These are phyloP conservation scores for Drosophila birchii DNA, from an alignment of 2,888 invertebrate species.

Conservation along the genomic window DNA sequence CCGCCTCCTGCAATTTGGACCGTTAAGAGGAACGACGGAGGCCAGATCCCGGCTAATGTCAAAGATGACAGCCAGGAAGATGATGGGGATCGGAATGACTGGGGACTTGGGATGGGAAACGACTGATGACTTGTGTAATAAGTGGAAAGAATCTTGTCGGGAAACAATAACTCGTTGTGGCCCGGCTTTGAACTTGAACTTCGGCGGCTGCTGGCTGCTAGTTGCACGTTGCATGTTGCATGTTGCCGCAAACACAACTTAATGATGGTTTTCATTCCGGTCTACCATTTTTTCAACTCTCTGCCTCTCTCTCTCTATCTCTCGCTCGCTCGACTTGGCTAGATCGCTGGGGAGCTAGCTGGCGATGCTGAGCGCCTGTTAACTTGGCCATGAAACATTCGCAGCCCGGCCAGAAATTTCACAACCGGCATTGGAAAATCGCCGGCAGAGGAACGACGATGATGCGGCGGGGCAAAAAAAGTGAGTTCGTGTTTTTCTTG, in stretches of 20 bases:
- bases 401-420: constrained; percentile 69
- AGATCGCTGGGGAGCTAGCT: constrained; percentile 44
- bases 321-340: constrained; percentile 20
- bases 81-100: constrained; percentile 34
- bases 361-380: constrained; percentile 72
- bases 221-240: constrained; percentile 66
- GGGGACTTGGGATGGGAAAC: constrained; percentile 13
- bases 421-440: constrained; percentile 76
- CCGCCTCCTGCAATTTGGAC: constrained; percentile 67
- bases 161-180: constrained; percentile 76
- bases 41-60: constrained; percentile 48
- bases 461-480: constrained; percentile 58
- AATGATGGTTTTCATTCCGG: constrained; percentile 64
- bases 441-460: constrained; percentile 39
- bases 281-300: constrained; percentile 37
- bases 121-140: constrained; percentile 78
- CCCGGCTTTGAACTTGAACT: constrained; percentile 74
- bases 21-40: constrained; percentile 53
- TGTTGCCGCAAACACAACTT: constrained; percentile 66
- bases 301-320: constrained; percentile 9
- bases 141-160: constrained; percentile 80
- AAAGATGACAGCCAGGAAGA: constrained; percentile 67
- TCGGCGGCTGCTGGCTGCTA: constrained; percentile 26
- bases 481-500: constrained; percentile 81
- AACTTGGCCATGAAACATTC: constrained; percentile 81